A percentile compares a stretch with the other conserved stretches of the same genome.
Evolutionary conservation across 2,888 invertebrate species (phyloP).

Genomic region (Myopa tessellatipennis): DNA sequence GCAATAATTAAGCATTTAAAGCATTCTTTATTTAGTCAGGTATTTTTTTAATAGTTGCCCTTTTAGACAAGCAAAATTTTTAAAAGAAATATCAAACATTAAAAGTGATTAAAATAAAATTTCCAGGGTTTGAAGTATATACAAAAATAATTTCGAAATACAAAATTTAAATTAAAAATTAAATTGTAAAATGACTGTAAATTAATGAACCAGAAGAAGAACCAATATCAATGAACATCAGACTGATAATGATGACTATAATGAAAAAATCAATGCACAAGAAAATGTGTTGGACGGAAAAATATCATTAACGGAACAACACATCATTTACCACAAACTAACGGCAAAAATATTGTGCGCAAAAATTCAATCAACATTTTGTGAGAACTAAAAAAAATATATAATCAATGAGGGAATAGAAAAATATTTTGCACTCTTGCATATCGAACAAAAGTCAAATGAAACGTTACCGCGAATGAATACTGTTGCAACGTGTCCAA

Average conservation of each 20-base stretch:
- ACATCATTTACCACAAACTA: slow-evolving; percentile 63
- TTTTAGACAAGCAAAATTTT: neutral
- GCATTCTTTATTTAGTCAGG: too few species aligned
- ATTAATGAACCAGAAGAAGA: neutral
- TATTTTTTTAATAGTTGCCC: too few species aligned
- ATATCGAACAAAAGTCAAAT: slow-evolving; percentile 43
- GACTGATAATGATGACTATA: slow-evolving; percentile 50
- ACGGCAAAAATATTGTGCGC: slow-evolving; percentile 26
- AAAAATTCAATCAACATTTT: slow-evolving; percentile 27
- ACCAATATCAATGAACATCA: slow-evolving; percentile 14
- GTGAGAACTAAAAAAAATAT: neutral
- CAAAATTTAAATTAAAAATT: neutral
- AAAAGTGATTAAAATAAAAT: slow-evolving; percentile 35
- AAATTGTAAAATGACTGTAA: neutral
- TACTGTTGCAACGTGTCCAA: slow-evolving; percentile 41
- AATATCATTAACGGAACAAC: slow-evolving; percentile 61
- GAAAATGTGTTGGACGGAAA: slow-evolving; percentile 51
- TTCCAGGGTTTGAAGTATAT: slow-evolving; percentile 31
- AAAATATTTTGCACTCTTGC: slow-evolving; percentile 34
- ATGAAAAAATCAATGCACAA: slow-evolving; percentile 60
- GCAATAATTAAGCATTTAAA: too few species aligned
- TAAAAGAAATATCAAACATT: neutral
- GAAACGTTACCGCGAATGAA: slow-evolving; percentile 42
- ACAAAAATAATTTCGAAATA: neutral
- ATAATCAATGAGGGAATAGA: neutral